These are phyloP conservation scores for Bicyclus anynana DNA, from an alignment of 1,140 invertebrate genomes.

Conservation along the genomic window DNA sequence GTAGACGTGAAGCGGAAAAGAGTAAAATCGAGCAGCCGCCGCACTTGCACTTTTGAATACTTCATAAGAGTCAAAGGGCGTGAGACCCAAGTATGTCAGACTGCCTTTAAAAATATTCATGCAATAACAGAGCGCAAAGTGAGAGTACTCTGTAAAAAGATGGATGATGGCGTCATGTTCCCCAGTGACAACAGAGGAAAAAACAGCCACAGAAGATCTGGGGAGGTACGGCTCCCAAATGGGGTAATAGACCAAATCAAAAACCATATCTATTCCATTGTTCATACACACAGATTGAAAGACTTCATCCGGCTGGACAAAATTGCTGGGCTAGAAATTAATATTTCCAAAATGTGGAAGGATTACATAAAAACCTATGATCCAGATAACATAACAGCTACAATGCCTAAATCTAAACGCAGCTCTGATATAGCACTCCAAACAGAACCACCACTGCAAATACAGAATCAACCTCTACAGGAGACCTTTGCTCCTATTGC, in stretches of 20 bases:
- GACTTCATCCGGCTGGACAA: constrained; percentile 76
- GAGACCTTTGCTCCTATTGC: constrained; percentile 53
- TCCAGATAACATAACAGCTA: constrained; percentile 70
- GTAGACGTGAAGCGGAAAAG: constrained; percentile 78
- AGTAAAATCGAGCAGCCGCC: constrained; percentile 72
- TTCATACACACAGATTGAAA: constrained; percentile 74
- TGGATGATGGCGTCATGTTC: constrained; percentile 79
- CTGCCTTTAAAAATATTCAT: constrained; percentile 79
- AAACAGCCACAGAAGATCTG: constrained; percentile 72
- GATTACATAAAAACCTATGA: constrained; percentile 77
- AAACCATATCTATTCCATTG: constrained; percentile 77
- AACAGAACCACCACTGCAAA: constrained; percentile 35
- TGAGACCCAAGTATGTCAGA: constrained; percentile 79
- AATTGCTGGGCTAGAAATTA: constrained; percentile 77
- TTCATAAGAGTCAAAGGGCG: constrained; percentile 76
- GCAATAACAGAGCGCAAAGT: constrained; percentile 78
- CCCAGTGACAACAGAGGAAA: constrained; percentile 77
- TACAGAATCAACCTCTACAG: constrained; percentile 39
- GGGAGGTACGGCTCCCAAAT: constrained; percentile 72
- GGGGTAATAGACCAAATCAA: constrained; percentile 78
- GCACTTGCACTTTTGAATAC: constrained; percentile 79
- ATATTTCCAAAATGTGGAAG: constrained; percentile 79
- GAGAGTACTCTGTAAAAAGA: constrained; percentile 77
- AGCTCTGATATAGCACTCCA: constrained; percentile 43
- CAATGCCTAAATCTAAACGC: constrained; percentile 68